Evolutionary conservation across 2,797 vertebrate species (phyloP), one percentile per base, ranked within the genome.

Genomic region (Poeciliopsis turneri): DNA sequence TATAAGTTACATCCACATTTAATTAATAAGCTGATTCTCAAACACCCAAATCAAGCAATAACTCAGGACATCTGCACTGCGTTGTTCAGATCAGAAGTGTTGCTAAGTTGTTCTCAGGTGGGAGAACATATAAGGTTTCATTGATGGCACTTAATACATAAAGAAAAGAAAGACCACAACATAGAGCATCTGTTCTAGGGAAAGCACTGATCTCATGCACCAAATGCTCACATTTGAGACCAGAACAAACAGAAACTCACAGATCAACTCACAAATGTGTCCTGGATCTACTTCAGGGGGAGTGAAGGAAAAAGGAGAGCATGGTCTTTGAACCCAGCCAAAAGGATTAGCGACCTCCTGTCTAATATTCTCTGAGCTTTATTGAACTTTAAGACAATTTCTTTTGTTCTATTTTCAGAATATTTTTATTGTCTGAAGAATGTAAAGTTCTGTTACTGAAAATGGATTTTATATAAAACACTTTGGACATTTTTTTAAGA

Each of bases 401-500:
- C 2, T 49, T 41, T 41, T 41, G 39, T 8, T 71, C 33, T 75
- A 83, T 82, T 74, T 86, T 64, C 74, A 81, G 69, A 59, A 72
- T 70, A 55, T 82, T 83, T 87, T 85, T 51, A 77, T 78, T 71
- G 77, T 88, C 84, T 90, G 55, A 69, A 79, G 39, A 69, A 82
- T 68, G n/a, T 76, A 33, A 74, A 30, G 73, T 80, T 70, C 75
- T 57, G 53, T 78, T 53, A 28, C 45, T 53, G 53, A 79, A 88
- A 87, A 86, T 75, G 51, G 47, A 92, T 90, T 92, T 90, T 70
- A 86, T 81, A 88, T 88, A 90, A 76, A 84, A 41, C 66, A 33
- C 71, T 75, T 28, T 33, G 78, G 64, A 72, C 85, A 87, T 81
- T 79, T 79, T 30, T 84, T n/a, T 82, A 83, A 90, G 85, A 92